Evolutionary conservation across 1,140 invertebrate species (phyloP).

Genomic region (Medauroidea extradentata): DNA sequence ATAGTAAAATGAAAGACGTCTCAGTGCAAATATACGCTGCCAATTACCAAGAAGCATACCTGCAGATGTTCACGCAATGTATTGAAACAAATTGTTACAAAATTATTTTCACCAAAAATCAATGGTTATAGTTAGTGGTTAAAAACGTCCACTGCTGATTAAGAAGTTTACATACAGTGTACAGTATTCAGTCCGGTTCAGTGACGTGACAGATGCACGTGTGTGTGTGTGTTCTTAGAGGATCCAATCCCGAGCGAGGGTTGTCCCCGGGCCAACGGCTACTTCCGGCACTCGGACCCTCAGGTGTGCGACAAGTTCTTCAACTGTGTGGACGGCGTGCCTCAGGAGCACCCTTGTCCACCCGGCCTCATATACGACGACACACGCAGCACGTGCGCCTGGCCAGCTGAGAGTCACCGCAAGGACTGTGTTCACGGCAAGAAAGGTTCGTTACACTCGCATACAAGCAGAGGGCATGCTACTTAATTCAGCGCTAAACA

Average conservation of each 20-base stretch:
- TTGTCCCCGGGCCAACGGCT: slow-evolving; percentile 76
- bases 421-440: slow-evolving; percentile 56
- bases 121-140: too few species aligned
- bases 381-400: slow-evolving; percentile 66
- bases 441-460: slow-evolving; percentile 55
- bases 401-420: slow-evolving; percentile 58
- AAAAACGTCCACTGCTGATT: too few species aligned
- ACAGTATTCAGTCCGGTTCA: too few species aligned
- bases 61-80: too few species aligned
- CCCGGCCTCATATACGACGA: slow-evolving; percentile 78
- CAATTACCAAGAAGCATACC: too few species aligned
- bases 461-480: too few species aligned
- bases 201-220: background rate
- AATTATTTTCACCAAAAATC: too few species aligned
- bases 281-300: slow-evolving; percentile 73
- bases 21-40: too few species aligned
- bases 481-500: too few species aligned
- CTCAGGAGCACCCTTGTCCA: slow-evolving; percentile 69
- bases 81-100: too few species aligned
- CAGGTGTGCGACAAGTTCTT: slow-evolving; percentile 76
- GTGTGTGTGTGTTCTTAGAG: slow-evolving; percentile 49
- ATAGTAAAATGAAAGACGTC: too few species aligned
- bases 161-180: too few species aligned
- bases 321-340: slow-evolving; percentile 71
- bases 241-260: slow-evolving; percentile 62